Percentiles rank a stretch among this genome's conserved stretches.
Evolutionary conservation across 2,888 invertebrate genomes (phyloP).

Genomic region (Enchytraeus crypticus): DNA sequence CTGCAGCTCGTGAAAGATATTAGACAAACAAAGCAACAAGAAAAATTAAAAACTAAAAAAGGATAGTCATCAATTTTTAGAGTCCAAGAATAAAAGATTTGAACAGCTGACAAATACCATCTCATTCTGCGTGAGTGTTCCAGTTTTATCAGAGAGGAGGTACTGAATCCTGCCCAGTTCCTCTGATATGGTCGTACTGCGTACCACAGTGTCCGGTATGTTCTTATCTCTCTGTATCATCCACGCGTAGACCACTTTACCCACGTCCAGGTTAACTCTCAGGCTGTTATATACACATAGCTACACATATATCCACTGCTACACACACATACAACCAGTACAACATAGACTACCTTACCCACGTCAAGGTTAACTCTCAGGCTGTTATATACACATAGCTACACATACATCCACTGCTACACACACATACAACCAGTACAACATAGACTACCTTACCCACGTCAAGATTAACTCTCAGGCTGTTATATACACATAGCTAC

Average conservation of each 20-base stretch:
- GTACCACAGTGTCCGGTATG: slow-evolving; percentile 86
- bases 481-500: background rate
- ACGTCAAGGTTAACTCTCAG: background rate
- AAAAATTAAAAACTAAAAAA: too few relatives aligned
- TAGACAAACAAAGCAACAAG: too few relatives aligned
- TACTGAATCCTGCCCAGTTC: slow-evolving; percentile 93
- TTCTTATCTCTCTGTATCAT: slow-evolving; percentile 85
- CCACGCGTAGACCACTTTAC: slow-evolving; percentile 94
- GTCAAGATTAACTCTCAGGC: background rate
- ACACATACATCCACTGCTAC: too few relatives aligned
- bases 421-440: slow-evolving; percentile 18
- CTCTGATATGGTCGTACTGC: slow-evolving; percentile 96
- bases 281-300: too few relatives aligned
- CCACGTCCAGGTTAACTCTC: slow-evolving; percentile 96
- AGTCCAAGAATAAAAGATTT: background rate
- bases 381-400: background rate
- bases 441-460: background rate
- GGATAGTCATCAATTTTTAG: too few relatives aligned
- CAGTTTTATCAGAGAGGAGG: slow-evolving; percentile 94
- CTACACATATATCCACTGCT: too few relatives aligned
- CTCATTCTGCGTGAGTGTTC: slow-evolving; percentile 94
- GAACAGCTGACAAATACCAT: slow-evolving; percentile 59
- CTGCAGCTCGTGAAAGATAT: too few relatives aligned
- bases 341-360: background rate
- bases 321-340: slow-evolving; percentile 20